Evolutionary conservation across 2,888 invertebrate genomes (phyloP), one percentile per base, ranked within the genome.

Genomic region (Drosophila melanosoma): DNA sequence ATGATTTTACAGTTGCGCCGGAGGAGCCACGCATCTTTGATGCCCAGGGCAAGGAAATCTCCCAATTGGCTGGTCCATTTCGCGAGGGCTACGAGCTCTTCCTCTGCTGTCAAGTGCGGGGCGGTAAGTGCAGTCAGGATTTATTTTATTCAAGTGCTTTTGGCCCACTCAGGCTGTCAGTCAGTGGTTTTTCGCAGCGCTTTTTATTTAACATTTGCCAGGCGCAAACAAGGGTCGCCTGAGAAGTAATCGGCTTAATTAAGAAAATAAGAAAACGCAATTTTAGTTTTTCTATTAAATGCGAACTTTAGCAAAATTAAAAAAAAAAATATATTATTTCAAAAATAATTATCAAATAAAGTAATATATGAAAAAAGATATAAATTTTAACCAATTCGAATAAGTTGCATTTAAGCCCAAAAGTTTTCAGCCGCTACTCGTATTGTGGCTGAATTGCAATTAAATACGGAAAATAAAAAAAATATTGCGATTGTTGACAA

Each of bases 71-170:
- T 33, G 97, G 98, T 61, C 97, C 97, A 17, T 98, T 97, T 92
- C 94, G 97, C 84, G 97, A 98, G 93, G 97, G 97, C 61, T 96
- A 96, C 90, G 96, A 96, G 91, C 94, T 98, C 69, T 95, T 96
- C 82, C 94, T 98, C 68, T 96, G 96, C 74, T 98, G 98, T 93
- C 96, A 97, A 94, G 97, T 97, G 69, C 95, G 95, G 84, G 97
- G 97, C 94, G 98, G 98, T 98, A 94, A 95, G 94, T 91, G 69
- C 29, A 49, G n/a, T 38, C 32, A 32, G 15, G 12, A 38, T 32
- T n/a, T 33, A 0, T 32, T n/a, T 33, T 51, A 42, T 33, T 6
- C 15, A 45, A 51, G 3, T 20, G 29, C 26, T n/a, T 15, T 10
- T 36, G 45, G 32, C 45, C 35, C 71, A 54, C n/a, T 23, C 42